A percentile compares a stretch with the other conserved stretches of the same genome.
Conservation (phyloP, 2,797 vertebrate species). For the Gymnocypris eckloni region DNA sequence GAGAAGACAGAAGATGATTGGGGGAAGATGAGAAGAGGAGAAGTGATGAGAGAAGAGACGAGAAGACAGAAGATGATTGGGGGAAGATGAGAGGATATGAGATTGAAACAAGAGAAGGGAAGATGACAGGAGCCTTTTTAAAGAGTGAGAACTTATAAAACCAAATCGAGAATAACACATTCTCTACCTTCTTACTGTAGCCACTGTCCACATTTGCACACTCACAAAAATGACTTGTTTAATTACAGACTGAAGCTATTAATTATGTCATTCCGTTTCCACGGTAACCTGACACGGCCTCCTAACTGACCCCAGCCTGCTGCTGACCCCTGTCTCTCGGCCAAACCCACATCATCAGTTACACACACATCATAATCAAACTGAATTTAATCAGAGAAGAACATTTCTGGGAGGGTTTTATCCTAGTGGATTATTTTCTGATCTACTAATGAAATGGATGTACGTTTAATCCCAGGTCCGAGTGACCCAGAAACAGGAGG, state of each 20-base stretch:
- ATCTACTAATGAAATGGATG: constrained; percentile 9
- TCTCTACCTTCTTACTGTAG: background rate
- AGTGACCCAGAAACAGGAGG: background rate
- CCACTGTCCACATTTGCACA: background rate
- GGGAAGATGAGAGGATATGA: background rate
- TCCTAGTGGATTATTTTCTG: background rate
- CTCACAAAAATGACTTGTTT: constrained; percentile 1
- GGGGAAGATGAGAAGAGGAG: background rate
- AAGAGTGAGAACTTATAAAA: background rate
- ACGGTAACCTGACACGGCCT: background rate
- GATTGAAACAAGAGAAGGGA: background rate
- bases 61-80: background rate
- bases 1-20: background rate
- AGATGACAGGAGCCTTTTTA: background rate
- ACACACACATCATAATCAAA: background rate
- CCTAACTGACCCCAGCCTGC: background rate
- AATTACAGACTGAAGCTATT: constrained; percentile 10
- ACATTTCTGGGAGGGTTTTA: constrained; percentile 9
- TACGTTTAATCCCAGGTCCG: constrained; percentile 12
- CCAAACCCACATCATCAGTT: background rate
- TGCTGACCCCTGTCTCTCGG: background rate
- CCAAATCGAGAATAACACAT: background rate
- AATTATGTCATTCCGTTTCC: background rate
- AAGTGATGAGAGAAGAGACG: background rate
- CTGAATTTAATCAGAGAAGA: constrained; percentile 10